Evolutionary conservation across 2,113 vertebrate genomes (phyloP).

Genomic region (Callipepla squamata): DNA sequence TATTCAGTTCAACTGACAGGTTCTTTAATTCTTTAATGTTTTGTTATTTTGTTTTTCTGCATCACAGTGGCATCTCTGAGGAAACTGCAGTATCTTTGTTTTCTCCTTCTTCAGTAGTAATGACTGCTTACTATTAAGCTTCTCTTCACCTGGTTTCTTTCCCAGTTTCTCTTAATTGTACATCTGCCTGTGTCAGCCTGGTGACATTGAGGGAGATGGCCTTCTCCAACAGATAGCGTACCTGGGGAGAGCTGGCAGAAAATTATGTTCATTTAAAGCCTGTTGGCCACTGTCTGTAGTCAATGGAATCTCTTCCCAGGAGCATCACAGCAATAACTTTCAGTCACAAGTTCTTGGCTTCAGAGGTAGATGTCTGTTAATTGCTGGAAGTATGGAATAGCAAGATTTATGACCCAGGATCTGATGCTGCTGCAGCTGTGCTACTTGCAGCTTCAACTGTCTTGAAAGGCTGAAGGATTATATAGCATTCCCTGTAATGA

Average conservation of each 20-base stretch:
- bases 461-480: neutral
- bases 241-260: neutral
- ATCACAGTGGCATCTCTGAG: neutral
- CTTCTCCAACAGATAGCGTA: too few relatives aligned
- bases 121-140: neutral
- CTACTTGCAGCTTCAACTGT: neutral
- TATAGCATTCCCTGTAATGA: neutral
- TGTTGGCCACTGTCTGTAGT: neutral
- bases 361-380: neutral
- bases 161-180: neutral
- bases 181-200: neutral
- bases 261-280: neutral
- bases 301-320: neutral
- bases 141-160: neutral
- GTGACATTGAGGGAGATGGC: neutral
- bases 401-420: neutral
- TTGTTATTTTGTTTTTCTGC: neutral
- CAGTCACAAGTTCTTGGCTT: neutral
- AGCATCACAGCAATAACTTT: accelerated
- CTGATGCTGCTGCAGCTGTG: neutral
- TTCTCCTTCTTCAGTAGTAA: neutral
- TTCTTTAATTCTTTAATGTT: neutral
- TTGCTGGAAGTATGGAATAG: neutral
- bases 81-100: neutral
- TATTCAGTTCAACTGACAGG: neutral